Evolutionary conservation across 2,797 vertebrate species (phyloP), one percentile per base, ranked within the genome.

Genomic region (Numenius phaeopus): DNA sequence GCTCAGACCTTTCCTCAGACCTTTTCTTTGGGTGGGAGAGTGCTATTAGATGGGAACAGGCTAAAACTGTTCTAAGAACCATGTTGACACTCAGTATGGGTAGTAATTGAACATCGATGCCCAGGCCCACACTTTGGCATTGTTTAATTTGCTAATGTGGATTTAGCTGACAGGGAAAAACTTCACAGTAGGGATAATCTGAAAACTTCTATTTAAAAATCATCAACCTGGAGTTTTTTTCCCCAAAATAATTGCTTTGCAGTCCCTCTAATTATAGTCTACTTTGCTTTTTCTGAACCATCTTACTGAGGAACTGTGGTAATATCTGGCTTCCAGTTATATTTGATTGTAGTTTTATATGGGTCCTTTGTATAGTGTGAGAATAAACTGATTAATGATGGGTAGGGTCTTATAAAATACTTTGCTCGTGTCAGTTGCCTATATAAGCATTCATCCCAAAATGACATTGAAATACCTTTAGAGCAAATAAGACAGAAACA

Each of bases 61-160:
- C 10, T 89, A 39, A 37, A 55, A 59, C 12, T 11, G 3, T 61
- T 11, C 11, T 66, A 52, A 49, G 18, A 66, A 23, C 13, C 5
- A 8, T n/a, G 13, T 1, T 76, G 26, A 22, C 3, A 30, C 9
- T 37, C 2, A 3, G 10, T 39, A 50, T 39, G 11, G 7, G 5
- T 27, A 49, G 9, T 27, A 78, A 7, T 4, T 42, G 44, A 73
- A 26, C 32, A 58, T n/a, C 66, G 79, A 22, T 22, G 37, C 19
- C 5, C 19, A 58, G 24, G 5, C 7, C 7, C 7, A 47, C 7
- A 26, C 2, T 50, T 64, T 69, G 32, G 4, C 21, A 40, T 46
- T 62, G 17, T 66, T 77, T 44, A 46, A 24, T 32, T 50, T 72
- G 61, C 5, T 72, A 27, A 34, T 26, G 29, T 30, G 15, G 7